A percentile compares a stretch with the other conserved stretches of the same genome.
These are phyloP conservation scores for Wiebesia pumilae DNA, from an alignment of 1,140 invertebrate species.

Conservation along the genomic window DNA sequence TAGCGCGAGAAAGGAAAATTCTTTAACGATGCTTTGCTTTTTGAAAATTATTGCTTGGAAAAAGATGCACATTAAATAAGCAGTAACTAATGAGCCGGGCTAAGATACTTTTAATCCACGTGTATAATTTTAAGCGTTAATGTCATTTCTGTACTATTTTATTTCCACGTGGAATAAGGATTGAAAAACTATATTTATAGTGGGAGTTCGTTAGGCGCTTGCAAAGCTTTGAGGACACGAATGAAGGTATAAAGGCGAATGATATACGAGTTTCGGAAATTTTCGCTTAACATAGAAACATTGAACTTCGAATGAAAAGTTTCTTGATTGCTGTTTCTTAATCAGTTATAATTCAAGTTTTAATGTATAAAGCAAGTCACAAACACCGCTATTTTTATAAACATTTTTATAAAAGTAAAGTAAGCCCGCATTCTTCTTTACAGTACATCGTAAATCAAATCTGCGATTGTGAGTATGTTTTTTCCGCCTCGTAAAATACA, in stretches of 20 bases:
- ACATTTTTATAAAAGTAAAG: background rate
- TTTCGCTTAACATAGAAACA: background rate
- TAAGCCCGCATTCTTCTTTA: background rate
- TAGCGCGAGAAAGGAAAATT: background rate
- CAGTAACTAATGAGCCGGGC: background rate
- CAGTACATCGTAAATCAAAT: slow-evolving; percentile 6
- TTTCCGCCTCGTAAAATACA: slow-evolving; percentile 11
- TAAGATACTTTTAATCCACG: background rate
- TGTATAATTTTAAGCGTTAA: background rate
- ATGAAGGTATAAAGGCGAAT: background rate
- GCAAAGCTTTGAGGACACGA: background rate
- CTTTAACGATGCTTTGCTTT: background rate
- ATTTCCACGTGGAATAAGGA: background rate
- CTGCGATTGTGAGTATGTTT: background rate
- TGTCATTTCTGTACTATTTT: background rate
- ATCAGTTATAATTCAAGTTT: background rate
- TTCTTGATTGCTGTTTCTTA: no score
- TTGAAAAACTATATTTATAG: background rate
- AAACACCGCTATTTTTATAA: background rate
- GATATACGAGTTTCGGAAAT: background rate
- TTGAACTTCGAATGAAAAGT: background rate
- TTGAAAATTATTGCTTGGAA: background rate
- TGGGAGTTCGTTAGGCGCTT: background rate
- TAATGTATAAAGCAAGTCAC: background rate
- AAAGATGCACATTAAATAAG: background rate